Conservation (phyloP, 2,113 vertebrate genomes). For the Podilymbus podiceps region DNA sequence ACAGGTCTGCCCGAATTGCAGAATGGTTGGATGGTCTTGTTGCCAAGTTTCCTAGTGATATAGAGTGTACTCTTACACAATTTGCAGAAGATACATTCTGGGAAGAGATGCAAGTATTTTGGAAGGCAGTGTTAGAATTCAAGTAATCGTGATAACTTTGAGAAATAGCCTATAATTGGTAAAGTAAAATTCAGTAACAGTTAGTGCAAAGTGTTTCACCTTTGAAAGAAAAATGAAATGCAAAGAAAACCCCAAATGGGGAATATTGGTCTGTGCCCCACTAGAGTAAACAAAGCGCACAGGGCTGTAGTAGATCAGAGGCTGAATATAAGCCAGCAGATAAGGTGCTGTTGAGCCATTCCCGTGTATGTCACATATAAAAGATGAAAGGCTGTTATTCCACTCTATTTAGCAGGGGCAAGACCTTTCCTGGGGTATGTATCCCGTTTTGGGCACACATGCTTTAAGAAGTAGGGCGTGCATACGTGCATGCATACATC, state of each 20-base stretch:
- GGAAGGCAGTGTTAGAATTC: background rate
- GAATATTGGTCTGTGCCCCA: background rate
- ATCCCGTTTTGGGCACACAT: background rate
- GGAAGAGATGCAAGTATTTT: background rate
- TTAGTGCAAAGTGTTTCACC: background rate
- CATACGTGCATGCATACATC: background rate
- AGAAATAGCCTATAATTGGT: background rate
- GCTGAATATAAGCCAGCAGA: background rate
- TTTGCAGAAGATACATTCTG: background rate
- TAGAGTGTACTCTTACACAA: background rate
- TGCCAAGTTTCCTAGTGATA: background rate
- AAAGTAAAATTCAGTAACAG: background rate
- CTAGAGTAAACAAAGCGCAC: background rate
- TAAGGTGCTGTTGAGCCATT: background rate
- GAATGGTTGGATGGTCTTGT: background rate
- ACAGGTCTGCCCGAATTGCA: background rate
- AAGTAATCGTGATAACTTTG: background rate
- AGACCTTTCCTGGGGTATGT: background rate
- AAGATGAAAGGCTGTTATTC: slow-evolving; percentile 11
- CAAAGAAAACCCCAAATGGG: background rate
- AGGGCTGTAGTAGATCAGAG: background rate
- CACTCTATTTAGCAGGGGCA: background rate
- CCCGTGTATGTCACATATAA: background rate
- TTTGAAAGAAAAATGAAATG: background rate
- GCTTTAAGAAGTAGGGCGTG: background rate